phyloP scores from a whole-genome alignment of 2,113 vertebrate species.

The Noturus placidus region DNA sequence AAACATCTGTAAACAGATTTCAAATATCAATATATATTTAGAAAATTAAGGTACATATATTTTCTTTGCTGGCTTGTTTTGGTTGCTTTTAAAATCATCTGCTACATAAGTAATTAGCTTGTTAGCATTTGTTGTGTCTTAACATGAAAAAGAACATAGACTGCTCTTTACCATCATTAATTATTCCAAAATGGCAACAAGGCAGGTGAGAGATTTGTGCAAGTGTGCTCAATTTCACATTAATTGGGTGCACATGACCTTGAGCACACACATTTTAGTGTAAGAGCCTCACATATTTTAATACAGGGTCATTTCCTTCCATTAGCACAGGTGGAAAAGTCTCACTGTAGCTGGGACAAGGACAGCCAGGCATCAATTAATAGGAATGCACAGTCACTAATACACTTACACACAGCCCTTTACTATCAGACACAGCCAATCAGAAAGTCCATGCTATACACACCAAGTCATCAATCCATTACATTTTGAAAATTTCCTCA shows the following conservation, averaged over 20 bases:
- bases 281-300: background rate
- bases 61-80: background rate
- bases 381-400: background rate
- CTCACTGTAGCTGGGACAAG: background rate
- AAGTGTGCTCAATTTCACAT: background rate
- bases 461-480: background rate
- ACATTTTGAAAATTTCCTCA: conserved; percentile 1
- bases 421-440: conserved; percentile 3
- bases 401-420: background rate
- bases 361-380: conserved; percentile 47
- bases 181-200: background rate
- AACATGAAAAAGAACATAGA: background rate
- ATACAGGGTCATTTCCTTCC: background rate
- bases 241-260: background rate
- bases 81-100: background rate
- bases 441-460: background rate
- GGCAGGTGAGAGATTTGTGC: background rate
- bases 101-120: background rate
- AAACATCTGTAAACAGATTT: background rate
- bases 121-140: background rate
- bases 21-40: no score
- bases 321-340: background rate
- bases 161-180: background rate
- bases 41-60: background rate
- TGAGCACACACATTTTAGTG: background rate